phyloP scores from a whole-genome alignment of 2,113 vertebrate genomes.

The Petaurus breviceps region DNA sequence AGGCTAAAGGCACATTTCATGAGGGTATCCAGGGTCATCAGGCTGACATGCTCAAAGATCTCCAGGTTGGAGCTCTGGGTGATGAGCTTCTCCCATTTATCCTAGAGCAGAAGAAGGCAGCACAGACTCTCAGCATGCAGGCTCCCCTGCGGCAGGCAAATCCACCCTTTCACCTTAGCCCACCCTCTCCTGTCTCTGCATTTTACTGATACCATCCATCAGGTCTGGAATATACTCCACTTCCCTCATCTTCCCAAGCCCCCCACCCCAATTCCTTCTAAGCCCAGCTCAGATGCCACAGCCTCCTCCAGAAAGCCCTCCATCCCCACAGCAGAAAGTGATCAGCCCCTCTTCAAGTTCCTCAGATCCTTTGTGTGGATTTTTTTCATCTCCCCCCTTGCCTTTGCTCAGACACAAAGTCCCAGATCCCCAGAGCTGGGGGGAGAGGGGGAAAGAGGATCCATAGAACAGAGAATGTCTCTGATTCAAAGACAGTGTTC shows the following conservation, averaged over 20 bases:
- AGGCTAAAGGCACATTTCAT: constrained; percentile 94
- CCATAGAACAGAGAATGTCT: no score
- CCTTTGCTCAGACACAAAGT: background rate
- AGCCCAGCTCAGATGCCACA: background rate
- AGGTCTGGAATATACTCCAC: background rate
- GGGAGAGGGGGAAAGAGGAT: no score
- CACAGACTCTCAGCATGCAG: background rate
- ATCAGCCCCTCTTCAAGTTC: background rate
- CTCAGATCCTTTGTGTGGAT: background rate
- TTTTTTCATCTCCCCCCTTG: background rate
- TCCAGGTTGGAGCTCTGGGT: constrained; percentile 84
- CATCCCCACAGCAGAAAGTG: background rate
- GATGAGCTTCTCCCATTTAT: constrained; percentile 89
- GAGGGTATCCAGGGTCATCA: constrained; percentile 94
- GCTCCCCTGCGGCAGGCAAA: background rate
- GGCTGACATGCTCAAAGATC: constrained; percentile 88
- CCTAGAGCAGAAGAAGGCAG: constrained; percentile 78
- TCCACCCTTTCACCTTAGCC: background rate
- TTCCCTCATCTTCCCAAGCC: background rate
- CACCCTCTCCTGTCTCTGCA: no score
- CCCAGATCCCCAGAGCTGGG: background rate
- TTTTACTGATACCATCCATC: background rate
- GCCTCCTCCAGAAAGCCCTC: background rate
- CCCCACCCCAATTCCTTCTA: background rate
- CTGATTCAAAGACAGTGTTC: no score